Percentiles rank a stretch among this genome's conserved stretches.
Conservation (phyloP, 2,797 vertebrate genomes). For the Chaetophractus vellerosus region DNA sequence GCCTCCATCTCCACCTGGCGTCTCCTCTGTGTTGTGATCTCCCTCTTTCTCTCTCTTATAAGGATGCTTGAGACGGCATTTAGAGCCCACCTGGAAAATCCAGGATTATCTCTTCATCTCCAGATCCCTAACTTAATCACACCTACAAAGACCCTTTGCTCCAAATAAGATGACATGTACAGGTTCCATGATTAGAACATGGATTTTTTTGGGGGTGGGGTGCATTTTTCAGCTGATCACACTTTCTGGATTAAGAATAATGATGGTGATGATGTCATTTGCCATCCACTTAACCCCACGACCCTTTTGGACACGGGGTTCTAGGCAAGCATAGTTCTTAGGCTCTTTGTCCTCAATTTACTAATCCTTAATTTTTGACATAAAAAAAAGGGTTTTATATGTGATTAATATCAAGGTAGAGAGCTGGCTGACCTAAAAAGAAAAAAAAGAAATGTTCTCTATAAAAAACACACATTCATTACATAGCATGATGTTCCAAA, state of each 20-base stretch:
- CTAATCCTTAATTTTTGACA: constrained; percentile 60
- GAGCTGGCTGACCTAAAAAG: background rate
- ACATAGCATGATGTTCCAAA: constrained; percentile 11
- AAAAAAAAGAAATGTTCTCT: background rate
- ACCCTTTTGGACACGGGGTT: background rate
- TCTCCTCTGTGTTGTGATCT: background rate
- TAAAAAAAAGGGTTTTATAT: background rate
- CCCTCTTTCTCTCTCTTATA: background rate
- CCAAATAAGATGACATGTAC: background rate
- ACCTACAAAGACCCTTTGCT: background rate
- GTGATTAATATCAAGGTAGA: background rate
- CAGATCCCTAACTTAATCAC: background rate
- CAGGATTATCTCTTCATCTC: background rate
- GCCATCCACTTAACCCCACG: background rate
- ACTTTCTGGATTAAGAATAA: background rate
- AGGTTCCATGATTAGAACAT: background rate
- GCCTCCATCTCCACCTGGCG: background rate
- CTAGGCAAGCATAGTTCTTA: background rate
- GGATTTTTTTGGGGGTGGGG: too few relatives aligned
- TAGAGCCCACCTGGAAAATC: background rate
- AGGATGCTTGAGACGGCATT: background rate
- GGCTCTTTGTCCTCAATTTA: constrained; percentile 18
- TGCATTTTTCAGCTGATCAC: background rate
- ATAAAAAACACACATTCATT: background rate
- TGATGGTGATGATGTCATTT: background rate